Percentiles rank a stretch among this genome's conserved stretches.
These are phyloP conservation scores for Chionomys nivalis DNA, from an alignment of 2,113 vertebrate species.

Conservation along the genomic window DNA sequence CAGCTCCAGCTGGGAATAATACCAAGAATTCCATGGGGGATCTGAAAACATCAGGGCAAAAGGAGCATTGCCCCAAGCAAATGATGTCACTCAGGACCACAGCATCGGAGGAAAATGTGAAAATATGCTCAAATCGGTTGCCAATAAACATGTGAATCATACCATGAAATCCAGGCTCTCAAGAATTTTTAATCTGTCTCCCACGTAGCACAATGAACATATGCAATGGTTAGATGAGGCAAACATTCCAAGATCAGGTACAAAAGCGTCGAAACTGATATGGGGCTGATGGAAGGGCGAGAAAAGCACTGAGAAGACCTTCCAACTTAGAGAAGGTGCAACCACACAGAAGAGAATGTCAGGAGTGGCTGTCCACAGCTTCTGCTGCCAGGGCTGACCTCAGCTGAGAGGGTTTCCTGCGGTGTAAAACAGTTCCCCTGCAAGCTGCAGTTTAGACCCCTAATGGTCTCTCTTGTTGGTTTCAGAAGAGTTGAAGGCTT, in stretches of 20 bases:
- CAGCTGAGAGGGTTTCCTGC: neutral
- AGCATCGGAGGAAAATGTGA: neutral
- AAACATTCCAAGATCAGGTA: neutral
- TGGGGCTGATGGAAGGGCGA: neutral
- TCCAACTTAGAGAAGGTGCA: neutral
- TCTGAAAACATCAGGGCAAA: neutral
- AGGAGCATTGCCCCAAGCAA: neutral
- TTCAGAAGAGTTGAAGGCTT: neutral
- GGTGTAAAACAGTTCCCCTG: neutral
- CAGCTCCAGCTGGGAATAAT: neutral
- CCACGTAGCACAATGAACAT: neutral
- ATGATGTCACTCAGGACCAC: neutral
- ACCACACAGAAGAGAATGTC: neutral
- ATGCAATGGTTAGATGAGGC: neutral
- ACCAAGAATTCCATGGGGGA: neutral
- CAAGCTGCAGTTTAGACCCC: neutral
- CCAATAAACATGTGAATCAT: neutral
- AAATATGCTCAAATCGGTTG: neutral
- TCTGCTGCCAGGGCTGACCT: neutral
- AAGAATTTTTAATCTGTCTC: neutral
- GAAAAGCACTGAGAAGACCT: neutral
- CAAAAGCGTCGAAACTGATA: neutral
- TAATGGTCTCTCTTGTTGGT: neutral
- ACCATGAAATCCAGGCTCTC: neutral
- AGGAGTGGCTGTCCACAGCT: neutral